Percentiles rank a stretch among this genome's conserved stretches.
phyloP scores from a whole-genome alignment of 2,888 invertebrate species.

The Yponomeuta cagnagella region DNA sequence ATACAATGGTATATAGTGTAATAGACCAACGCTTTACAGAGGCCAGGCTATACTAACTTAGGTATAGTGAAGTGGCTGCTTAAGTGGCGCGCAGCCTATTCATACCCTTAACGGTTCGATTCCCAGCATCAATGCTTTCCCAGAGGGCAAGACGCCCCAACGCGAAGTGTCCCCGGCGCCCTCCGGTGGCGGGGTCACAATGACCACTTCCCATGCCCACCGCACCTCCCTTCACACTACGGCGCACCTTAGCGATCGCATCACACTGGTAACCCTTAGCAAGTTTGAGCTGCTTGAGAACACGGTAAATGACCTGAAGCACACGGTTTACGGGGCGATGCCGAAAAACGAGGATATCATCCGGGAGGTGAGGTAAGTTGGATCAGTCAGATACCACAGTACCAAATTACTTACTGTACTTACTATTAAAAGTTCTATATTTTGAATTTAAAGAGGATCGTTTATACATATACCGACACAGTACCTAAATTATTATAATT shows the following conservation, averaged over 20 bases:
- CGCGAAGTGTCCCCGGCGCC: conserved; percentile 20
- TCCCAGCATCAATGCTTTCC: no score
- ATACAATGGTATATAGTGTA: no score
- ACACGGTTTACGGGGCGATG: conserved; percentile 56
- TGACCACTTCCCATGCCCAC: neutral
- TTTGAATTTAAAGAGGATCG: neutral
- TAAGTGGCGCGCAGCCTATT: no score
- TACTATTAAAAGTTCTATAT: neutral
- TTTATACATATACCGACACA: neutral
- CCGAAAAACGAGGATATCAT: conserved; percentile 60
- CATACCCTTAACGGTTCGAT: no score
- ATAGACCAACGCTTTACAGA: no score
- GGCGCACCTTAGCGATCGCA: conserved; percentile 17
- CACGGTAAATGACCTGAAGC: conserved; percentile 51
- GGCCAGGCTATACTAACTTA: no score
- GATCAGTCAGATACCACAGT: no score
- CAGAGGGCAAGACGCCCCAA: neutral
- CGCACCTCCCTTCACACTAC: neutral
- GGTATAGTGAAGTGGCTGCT: no score
- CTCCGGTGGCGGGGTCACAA: neutral
- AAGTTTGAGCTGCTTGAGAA: conserved; percentile 57
- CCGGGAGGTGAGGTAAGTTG: conserved; percentile 54
- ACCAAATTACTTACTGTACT: neutral
- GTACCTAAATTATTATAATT: neutral
- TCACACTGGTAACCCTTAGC: conserved; percentile 64